Evolutionary conservation across 2,797 vertebrate genomes (phyloP), one percentile per base, ranked within the genome.

Genomic region (Lacerta bilineata): DNA sequence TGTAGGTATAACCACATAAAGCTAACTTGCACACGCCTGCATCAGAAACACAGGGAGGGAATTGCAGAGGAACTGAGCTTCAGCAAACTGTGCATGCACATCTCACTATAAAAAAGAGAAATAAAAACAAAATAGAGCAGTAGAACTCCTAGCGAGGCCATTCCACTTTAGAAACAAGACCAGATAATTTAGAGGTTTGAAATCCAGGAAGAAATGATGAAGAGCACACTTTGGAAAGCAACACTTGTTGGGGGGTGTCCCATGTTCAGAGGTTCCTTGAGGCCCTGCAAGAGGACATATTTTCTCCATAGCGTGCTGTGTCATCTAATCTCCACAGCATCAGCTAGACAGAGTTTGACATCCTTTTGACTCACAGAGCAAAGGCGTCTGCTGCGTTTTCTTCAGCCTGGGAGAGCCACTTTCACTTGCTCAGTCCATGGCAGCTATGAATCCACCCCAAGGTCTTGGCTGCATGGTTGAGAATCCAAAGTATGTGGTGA

Each of bases 401-500:
- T 41, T 61, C 5, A 43, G 23, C 78, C 86, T 8, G 0, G 23
- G 8, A 83, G 1, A 61, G 78, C 79, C 77, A 89, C 25, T 59
- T 59, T 61, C 72, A 89, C 15, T 87, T 84, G 80, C 36, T 84
- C 81, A 72, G 2, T 61, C 33, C 74, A 77, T 88, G 1, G 17
- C 85, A 3, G 1, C 0, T 0, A 55, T 1, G 0, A 81, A 80
- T 90, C 78, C 80, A 84, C 82, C 79, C 93, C 75, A 91, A 83
- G 46, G 2, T 61, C 88, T 86, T 76, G 69, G 95, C 94, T 94
- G 91, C 1, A 9, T 33, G 39, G 83, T 91, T 92, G 91, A 90
- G 90, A 85, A 84, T 55, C 91, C 92, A 74, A 88, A 77, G 79
- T 41, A 85, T 92, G 94, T 8, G 91, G 94, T 86, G 84, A 46